A percentile compares a stretch with the other conserved stretches of the same genome.
Evolutionary conservation across 2,797 vertebrate species (phyloP).

Genomic region (Protosalanx chinensis): DNA sequence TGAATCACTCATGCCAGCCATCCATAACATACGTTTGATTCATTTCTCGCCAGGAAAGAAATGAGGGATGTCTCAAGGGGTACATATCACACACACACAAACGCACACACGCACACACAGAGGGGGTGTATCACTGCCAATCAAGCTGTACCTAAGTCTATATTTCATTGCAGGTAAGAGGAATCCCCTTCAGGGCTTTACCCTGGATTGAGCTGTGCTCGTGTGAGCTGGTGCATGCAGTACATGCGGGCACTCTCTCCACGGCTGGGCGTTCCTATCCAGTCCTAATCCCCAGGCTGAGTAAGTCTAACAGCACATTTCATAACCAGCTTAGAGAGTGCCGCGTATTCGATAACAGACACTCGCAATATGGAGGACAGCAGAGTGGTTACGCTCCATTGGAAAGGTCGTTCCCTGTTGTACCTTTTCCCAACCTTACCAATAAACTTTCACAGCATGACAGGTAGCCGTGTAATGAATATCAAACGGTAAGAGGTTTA

Average conservation of each 20-base stretch:
- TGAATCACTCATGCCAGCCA: conserved; percentile 12
- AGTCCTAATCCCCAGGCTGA: conserved; percentile 26
- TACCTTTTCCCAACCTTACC: not conserved
- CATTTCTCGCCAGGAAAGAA: conserved; percentile 20
- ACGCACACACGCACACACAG: not conserved
- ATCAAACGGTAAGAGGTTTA: too few relatives aligned
- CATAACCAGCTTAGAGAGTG: conserved; percentile 28
- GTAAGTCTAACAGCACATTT: conserved; percentile 33
- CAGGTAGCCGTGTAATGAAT: too few relatives aligned
- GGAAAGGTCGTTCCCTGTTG: not conserved
- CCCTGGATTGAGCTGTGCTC: not conserved
- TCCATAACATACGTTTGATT: conserved; percentile 18
- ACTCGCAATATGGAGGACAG: too few relatives aligned
- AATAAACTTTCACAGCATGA: not conserved
- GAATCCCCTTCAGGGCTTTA: not conserved
- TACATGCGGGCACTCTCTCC: not conserved
- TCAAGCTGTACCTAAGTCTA: not conserved
- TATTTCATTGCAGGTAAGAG: not conserved
- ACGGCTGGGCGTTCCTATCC: conserved; percentile 3
- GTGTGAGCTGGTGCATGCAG: conserved; percentile 1
- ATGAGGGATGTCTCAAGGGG: not conserved
- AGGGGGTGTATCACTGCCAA: not conserved
- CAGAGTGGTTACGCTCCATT: too few relatives aligned
- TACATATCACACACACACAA: not conserved
- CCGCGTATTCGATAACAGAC: not conserved